phyloP scores from a whole-genome alignment of 2,113 vertebrate genomes.

The Psilopogon haemacephalus region DNA sequence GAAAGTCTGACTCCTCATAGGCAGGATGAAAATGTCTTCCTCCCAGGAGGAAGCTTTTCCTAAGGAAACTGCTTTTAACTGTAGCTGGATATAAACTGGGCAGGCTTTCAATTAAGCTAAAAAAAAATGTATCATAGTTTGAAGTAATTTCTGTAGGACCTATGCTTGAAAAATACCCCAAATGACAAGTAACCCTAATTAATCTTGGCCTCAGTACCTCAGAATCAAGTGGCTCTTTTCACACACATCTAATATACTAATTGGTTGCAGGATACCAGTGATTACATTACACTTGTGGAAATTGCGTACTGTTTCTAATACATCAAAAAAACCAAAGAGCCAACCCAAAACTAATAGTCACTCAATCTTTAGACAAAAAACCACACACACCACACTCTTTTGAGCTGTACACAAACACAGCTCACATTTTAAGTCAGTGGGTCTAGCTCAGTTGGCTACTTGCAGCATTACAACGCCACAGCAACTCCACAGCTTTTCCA shows the following conservation, averaged over 20 bases:
- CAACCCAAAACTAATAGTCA: neutral
- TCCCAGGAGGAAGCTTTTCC: neutral
- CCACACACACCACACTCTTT: neutral
- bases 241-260: neutral
- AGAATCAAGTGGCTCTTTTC: neutral
- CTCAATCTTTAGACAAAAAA: neutral
- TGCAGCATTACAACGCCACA: fast-evolving
- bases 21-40: neutral
- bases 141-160: neutral
- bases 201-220: neutral
- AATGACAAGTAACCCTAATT: neutral
- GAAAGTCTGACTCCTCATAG: neutral
- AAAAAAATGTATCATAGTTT: neutral
- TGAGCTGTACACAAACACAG: neutral
- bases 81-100: neutral
- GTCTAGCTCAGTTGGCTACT: neutral
- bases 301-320: neutral
- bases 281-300: neutral
- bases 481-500: neutral
- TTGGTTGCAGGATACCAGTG: neutral
- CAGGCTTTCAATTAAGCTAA: neutral
- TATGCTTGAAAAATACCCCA: neutral
- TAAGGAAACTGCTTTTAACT: neutral
- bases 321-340: neutral
- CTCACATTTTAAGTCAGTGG: fast-evolving